Conservation (phyloP, 1,140 invertebrate genomes). For the Eurytemora carolleeae region DNA sequence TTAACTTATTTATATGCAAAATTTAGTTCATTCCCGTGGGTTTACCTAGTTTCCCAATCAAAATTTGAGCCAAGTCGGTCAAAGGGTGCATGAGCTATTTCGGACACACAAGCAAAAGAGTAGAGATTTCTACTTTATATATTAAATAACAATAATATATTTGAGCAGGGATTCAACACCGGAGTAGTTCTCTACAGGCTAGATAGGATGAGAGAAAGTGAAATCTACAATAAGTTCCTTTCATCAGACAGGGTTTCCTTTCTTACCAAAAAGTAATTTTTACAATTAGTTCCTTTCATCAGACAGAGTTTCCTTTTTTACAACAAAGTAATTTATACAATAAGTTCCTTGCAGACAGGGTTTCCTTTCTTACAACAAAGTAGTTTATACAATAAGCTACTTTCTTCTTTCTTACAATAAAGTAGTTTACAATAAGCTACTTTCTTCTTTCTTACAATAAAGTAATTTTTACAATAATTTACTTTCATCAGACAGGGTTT, state of each 20-base stretch:
- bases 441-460: no score
- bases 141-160: no score
- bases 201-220: background rate
- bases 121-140: no score
- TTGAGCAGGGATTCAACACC: background rate
- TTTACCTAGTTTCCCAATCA: no score
- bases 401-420: no score
- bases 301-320: background rate
- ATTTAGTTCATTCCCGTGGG: no score
- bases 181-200: background rate
- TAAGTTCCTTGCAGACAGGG: background rate
- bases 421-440: no score
- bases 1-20: no score
- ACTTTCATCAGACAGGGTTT: background rate
- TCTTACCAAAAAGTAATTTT: background rate
- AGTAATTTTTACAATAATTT: background rate
- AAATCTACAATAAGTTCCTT: background rate
- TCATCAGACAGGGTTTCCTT: background rate
- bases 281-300: background rate
- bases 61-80: no score
- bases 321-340: background rate
- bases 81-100: no score
- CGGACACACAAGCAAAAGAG: no score
- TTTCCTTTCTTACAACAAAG: background rate
- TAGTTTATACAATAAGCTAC: no score